Base-by-base conservation (phyloP, 1,140 invertebrate species). In the Drosophila parvula region DNA sequence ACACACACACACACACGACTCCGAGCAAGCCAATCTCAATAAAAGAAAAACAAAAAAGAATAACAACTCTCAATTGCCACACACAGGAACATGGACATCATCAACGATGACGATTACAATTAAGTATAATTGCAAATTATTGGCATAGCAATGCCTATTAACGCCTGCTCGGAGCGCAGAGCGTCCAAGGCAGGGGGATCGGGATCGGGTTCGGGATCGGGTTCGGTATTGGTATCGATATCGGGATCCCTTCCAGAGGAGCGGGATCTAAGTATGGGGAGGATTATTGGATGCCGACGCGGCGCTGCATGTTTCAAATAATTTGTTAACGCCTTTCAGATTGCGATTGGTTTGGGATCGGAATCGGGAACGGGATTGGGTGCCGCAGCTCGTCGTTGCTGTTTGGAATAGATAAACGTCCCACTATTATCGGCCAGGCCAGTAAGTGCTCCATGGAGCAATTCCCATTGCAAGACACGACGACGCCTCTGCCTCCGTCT, bases 121-220 rank as follows among this genome's bases (percentile, higher is more conserved):
- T 86, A 86, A 88, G 68, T 88, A 77, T 86, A 86, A 86, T 86
- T 88, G 83, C 83, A 79, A 88, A 88, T 86, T 86, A 89, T 86
- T 88, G 79, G 80, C 83, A 86, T 86, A 70, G 77, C 83, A 86
- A 81, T 81, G 79, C 83, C 79, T 88, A 89, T 86, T 86, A 83
- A 83, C 83, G 83, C 83, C 83, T 86, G 79, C 83, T 85, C 70
- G 55, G 36, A 38, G 10, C 32, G 34, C 47, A 47, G 41, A 51
- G 28, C 11, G 69, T n/a, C 48, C 10, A 18, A 32, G 41, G 18
- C 10, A 58, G 55, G 22, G 27, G 30, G 34, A 43, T 50, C n/a
- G 47, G 48, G n/a, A 3, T 51, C 16, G 16, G 50, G 2, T 2
- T 53, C 16, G 50, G 50, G 14, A 22, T 40, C 5, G 40, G 50